Conservation (phyloP, 2,797 vertebrate genomes). For the Sphenodon punctatus region DNA sequence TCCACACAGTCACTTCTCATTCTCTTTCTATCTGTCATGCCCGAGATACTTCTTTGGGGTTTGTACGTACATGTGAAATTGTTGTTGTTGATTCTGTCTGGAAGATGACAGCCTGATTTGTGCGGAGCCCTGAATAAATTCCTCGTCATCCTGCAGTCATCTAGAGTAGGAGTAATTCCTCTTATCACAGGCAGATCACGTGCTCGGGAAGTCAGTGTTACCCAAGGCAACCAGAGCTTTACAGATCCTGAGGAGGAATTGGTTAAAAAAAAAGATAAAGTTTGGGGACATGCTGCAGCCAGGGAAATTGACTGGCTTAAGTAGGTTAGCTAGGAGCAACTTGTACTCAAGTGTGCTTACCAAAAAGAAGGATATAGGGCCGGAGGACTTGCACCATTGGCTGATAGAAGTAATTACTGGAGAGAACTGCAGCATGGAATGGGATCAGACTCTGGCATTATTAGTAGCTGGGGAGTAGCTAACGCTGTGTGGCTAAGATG, state of each 20-base stretch:
- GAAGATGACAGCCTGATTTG: neutral
- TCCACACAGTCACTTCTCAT: no score
- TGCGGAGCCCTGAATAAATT: neutral
- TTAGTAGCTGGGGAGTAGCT: neutral
- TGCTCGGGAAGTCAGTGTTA: neutral
- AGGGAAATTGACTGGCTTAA: neutral
- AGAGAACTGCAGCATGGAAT: no score
- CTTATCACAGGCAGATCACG: neutral
- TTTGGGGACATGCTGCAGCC: neutral
- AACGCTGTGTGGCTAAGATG: neutral
- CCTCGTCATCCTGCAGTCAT: neutral
- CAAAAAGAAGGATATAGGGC: neutral
- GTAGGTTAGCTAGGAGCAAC: neutral
- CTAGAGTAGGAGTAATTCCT: neutral
- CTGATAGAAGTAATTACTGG: neutral
- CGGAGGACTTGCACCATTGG: accelerated
- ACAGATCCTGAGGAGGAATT: neutral
- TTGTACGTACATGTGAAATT: neutral
- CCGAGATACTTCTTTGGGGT: neutral
- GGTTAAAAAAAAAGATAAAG: neutral
- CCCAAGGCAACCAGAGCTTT: neutral
- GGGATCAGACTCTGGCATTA: neutral
- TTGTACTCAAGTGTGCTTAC: neutral
- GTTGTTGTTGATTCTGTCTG: neutral
- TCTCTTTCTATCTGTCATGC: neutral